phyloP scores from a whole-genome alignment of 2,113 vertebrate genomes.

The Todiramphus chloris region DNA sequence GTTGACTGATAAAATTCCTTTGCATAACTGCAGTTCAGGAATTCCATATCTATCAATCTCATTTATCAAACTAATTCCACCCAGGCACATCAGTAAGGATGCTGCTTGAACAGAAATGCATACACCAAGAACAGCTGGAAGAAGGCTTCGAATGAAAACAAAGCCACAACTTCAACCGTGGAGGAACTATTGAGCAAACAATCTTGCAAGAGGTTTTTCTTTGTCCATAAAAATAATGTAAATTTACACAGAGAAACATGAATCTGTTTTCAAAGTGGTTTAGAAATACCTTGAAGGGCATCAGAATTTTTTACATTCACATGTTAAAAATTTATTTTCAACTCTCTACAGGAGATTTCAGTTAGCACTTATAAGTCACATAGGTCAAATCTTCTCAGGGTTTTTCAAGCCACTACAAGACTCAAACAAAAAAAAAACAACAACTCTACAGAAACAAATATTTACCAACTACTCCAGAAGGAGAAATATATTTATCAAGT shows the following conservation, averaged over 20 bases:
- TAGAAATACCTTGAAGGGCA: not conserved
- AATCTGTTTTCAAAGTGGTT: not conserved
- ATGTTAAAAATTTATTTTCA: not conserved
- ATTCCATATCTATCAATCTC: not conserved
- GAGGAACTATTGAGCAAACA: not conserved
- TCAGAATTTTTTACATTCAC: accelerated
- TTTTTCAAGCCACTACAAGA: not conserved
- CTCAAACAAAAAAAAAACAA: not conserved
- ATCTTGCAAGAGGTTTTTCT: not conserved
- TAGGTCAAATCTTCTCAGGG: not conserved
- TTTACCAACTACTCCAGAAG: not conserved
- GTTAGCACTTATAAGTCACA: not conserved
- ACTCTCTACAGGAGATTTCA: not conserved
- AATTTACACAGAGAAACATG: not conserved
- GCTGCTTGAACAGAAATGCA: accelerated
- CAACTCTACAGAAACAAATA: not conserved
- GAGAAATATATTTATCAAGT: not conserved
- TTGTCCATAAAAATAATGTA: not conserved
- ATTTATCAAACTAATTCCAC: not conserved
- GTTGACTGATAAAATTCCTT: conserved; percentile 12
- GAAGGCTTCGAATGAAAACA: not conserved
- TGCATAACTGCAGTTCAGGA: not conserved
- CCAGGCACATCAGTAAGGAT: not conserved
- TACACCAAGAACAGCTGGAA: not conserved
- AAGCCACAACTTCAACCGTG: not conserved